Percentiles rank a stretch among this genome's conserved stretches.
Evolutionary conservation across 2,888 invertebrate genomes (phyloP).

Genomic region (Keiferia lycopersicella): DNA sequence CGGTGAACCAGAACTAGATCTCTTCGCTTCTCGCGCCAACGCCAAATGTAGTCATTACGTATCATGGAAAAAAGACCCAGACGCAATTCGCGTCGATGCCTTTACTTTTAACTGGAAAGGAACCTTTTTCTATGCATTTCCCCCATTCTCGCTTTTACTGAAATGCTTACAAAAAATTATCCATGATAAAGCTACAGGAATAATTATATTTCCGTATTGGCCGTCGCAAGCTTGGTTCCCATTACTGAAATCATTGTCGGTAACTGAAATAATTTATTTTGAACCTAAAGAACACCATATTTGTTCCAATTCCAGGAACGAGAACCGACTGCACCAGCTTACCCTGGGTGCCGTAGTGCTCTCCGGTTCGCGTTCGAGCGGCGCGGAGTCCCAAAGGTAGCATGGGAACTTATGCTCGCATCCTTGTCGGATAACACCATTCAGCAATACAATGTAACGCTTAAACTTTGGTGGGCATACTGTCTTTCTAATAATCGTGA

Average conservation of each 20-base stretch:
- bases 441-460: conserved; percentile 12
- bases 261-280: conserved; percentile 13
- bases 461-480: conserved; percentile 20
- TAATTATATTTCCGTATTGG: conserved; percentile 29
- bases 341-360: conserved; percentile 22
- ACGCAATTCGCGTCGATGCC: conserved; percentile 25
- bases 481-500: background rate
- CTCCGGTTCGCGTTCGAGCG: conserved; percentile 12
- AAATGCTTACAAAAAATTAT: conserved; percentile 30
- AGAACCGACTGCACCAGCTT: background rate
- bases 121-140: conserved; percentile 30
- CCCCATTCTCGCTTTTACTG: conserved; percentile 26
- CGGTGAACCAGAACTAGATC: conserved; percentile 26
- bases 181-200: conserved; percentile 27
- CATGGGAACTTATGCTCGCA: conserved; percentile 7
- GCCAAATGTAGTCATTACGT: conserved; percentile 27
- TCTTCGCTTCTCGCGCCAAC: conserved; percentile 29
- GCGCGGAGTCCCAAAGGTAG: conserved; percentile 2
- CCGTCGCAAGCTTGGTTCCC: conserved; percentile 29
- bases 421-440: conserved; percentile 12
- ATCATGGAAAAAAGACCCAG: conserved; percentile 29
- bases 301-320: conserved; percentile 1
- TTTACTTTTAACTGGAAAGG: conserved; percentile 30
- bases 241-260: conserved; percentile 13
- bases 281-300: background rate